Evolutionary conservation across 1,140 invertebrate species (phyloP), one percentile per base, ranked within the genome.

Genomic region (Apis laboriosa): DNA sequence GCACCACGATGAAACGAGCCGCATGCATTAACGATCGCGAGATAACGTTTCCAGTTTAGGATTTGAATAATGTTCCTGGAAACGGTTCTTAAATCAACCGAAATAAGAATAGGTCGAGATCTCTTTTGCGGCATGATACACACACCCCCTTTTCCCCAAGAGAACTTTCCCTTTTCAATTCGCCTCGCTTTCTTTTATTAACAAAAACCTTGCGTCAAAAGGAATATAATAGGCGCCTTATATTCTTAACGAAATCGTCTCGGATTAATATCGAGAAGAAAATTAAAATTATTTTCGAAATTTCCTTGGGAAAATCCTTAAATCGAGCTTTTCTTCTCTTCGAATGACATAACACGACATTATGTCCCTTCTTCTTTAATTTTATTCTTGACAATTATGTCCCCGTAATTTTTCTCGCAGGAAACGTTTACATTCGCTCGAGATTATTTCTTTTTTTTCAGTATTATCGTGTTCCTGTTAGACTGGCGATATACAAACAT

Each of bases 41-140:
- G 79, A 80, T 80, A 80, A 75, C 79, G 61, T 28, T 80, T 58
- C 61, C 61, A 66, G 71, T 80, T 80, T 66, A 75, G 61, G 71
- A 53, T 75, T 80, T 75, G 72, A 80, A 75, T 75, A 80, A 80
- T 55, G 71, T 51, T 56, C 53, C 53, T 56, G 15, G 71, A 75
- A 75, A 28, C 53, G 34, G 71, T 74, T 74, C 70, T 80, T 74
- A 80, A 80, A 74, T 80, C 78, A 66, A 56, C 15, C 60, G 70
- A 80, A 80, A 58, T 80, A 80, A 80, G 71, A 74, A 64, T 55
- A 74, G 51, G 70, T 21, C 5, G 61, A 9, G 8, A 12, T 17
- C 43, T 17, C 21, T 53, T 60, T 63, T 19, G 49, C 24, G 3
- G 13, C n/a, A 63, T n/a, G 17, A 51, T 28, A 61, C 4, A 11